Percentiles rank a stretch among this genome's conserved stretches.
These are phyloP conservation scores for Rutilus rutilus DNA, from an alignment of 2,113 vertebrate species.

Conservation along the genomic window DNA sequence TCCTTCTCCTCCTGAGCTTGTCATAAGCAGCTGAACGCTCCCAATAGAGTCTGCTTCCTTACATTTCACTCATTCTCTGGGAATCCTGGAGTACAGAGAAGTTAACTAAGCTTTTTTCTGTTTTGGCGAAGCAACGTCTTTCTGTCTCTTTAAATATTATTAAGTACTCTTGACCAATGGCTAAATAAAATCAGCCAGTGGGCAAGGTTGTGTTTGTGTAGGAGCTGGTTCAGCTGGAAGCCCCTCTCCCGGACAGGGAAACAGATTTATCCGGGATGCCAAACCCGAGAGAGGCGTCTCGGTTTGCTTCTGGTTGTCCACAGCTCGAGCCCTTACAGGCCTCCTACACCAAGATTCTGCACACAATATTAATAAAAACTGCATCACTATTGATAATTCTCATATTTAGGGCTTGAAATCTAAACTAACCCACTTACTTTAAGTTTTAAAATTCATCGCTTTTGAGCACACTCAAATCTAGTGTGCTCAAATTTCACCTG, in stretches of 20 bases:
- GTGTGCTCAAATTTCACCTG: no score
- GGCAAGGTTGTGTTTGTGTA: constrained; percentile 75
- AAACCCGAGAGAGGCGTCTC: constrained; percentile 75
- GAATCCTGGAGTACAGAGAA: neutral
- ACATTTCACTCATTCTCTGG: constrained; percentile 52
- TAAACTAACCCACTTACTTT: neutral
- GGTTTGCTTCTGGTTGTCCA: constrained; percentile 65
- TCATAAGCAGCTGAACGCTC: neutral
- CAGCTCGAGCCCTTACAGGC: constrained; percentile 20
- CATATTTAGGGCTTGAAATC: neutral
- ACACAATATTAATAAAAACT: neutral
- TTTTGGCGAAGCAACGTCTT: constrained; percentile 67
- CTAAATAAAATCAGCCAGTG: constrained; percentile 73
- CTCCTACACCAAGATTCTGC: neutral
- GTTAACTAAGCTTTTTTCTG: constrained; percentile 52
- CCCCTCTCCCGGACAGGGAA: constrained; percentile 57
- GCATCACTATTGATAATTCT: neutral
- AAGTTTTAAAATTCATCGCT: no score
- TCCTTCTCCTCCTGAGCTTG: neutral
- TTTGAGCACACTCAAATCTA: no score
- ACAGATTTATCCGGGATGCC: constrained; percentile 60
- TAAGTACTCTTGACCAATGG: constrained; percentile 75
- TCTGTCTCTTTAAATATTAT: constrained; percentile 76
- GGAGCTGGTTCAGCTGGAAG: constrained; percentile 78
- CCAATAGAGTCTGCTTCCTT: constrained; percentile 54